Base-by-base conservation (phyloP, 2,888 invertebrate genomes). In the Lepidochrysops patricia region DNA sequence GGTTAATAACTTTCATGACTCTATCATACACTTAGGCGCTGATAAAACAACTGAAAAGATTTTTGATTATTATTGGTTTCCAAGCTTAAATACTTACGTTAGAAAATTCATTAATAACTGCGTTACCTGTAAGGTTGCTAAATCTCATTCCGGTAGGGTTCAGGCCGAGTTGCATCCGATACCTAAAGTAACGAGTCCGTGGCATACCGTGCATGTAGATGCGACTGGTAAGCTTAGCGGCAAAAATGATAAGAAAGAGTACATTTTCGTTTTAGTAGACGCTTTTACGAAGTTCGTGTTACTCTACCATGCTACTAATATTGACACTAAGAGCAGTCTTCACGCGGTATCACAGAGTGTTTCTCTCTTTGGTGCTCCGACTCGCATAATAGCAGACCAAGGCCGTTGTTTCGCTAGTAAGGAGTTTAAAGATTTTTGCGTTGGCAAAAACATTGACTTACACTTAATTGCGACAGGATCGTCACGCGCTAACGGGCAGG, bases 401-500 rank as follows among this genome's bases (percentile, higher is more conserved):
- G n/a, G n/a, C n/a, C n/a, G n/a, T n/a, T n/a, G n/a, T n/a, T n/a
- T n/a, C n/a, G n/a, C n/a, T n/a, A n/a, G n/a, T n/a, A n/a, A n/a
- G n/a, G n/a, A n/a, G n/a, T n/a, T n/a, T n/a, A n/a, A n/a, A n/a
- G n/a, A n/a, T n/a, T n/a, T n/a, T n/a, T n/a, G n/a, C n/a, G n/a
- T n/a, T n/a, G n/a, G n/a, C n/a, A n/a, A n/a, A n/a, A 63, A 63
- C 9, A 68, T 71, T 1, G n/a, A 64, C 0, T 23, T 70, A 0
- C 68, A 70, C 43, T 43, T 70, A 0, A 67, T 70, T 2, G 70
- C 68, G 0, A 68, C 69, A 0, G 69, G 68, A 0, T 58, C 60
- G 1, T 57, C 58, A n/a, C 64, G 68, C 1, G 68, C 69, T 0
- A 67, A 70, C 15, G 68, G 70, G 0, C 68, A 70, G n/a, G 67